Conservation (phyloP, 1,140 invertebrate species). For the Holcopasites calliopsidis region DNA sequence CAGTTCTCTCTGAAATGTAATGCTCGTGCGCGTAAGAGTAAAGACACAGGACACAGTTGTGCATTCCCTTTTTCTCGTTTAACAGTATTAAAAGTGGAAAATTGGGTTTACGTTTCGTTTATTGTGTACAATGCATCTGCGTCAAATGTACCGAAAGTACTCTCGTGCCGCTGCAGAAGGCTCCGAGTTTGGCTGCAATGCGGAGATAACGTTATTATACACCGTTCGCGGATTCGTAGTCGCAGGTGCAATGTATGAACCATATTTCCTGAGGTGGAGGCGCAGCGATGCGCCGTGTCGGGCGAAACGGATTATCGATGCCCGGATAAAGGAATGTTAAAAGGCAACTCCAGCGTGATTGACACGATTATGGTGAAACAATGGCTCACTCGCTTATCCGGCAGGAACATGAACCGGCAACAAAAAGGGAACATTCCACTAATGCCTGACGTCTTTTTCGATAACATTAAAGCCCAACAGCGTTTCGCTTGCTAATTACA, state of each 20-base stretch:
- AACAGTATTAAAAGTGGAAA: background rate
- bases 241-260: background rate
- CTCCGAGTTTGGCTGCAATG: slow-evolving; percentile 16
- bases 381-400: background rate
- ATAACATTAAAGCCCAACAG: background rate
- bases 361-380: background rate
- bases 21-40: background rate
- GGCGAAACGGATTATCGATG: background rate
- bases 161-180: background rate
- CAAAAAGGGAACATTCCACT: background rate
- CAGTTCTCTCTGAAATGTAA: background rate
- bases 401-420: background rate
- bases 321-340: slow-evolving; percentile 10
- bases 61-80: too few relatives aligned
- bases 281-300: background rate
- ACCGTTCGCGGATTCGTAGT: slow-evolving; percentile 23
- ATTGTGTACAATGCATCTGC: slow-evolving; percentile 39
- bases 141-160: background rate
- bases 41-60: too few relatives aligned
- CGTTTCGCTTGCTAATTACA: background rate
- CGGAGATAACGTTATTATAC: slow-evolving; percentile 45
- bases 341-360: background rate
- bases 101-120: background rate
- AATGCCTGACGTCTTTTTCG: background rate
- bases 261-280: background rate